Conservation (phyloP, 2,888 invertebrate species). For the Eudasyphora cyanicolor region DNA sequence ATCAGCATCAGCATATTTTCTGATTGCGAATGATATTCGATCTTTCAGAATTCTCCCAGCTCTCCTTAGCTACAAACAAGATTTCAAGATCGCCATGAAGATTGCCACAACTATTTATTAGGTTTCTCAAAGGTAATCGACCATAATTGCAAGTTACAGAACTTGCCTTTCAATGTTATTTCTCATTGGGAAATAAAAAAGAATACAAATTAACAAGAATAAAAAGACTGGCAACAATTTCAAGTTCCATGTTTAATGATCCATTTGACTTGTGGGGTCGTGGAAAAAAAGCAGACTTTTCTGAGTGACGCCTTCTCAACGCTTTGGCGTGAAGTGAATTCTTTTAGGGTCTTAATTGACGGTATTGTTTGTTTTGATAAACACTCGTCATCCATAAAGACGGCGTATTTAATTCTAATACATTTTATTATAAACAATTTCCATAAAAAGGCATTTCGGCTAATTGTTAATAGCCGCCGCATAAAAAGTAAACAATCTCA, state of each 20-base stretch:
- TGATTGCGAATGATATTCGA: too few relatives aligned
- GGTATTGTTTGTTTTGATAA: conserved; percentile 30
- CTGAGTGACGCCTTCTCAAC: conserved; percentile 4
- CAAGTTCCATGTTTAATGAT: conserved; percentile 36
- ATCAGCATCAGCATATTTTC: background rate
- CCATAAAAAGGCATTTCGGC: background rate
- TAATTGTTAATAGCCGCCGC: conserved; percentile 27
- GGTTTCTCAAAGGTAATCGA: background rate
- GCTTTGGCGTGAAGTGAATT: background rate
- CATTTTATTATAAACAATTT: conserved; percentile 23
- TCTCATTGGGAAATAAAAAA: background rate
- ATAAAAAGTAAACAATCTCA: conserved; percentile 19
- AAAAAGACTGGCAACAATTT: conserved; percentile 6
- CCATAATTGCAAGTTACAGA: background rate
- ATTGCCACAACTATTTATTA: background rate
- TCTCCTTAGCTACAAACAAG: too few relatives aligned
- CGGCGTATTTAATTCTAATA: conserved; percentile 32
- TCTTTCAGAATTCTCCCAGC: too few relatives aligned
- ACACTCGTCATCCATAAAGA: background rate
- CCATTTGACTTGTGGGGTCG: conserved; percentile 59
- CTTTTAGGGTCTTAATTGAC: conserved; percentile 12
- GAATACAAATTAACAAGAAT: background rate
- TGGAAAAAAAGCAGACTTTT: conserved; percentile 56
- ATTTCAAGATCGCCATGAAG: too few relatives aligned
- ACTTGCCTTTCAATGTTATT: background rate